Base-by-base conservation (phyloP, 2,113 vertebrate species). In the Dolichallabes microphthalmus region DNA sequence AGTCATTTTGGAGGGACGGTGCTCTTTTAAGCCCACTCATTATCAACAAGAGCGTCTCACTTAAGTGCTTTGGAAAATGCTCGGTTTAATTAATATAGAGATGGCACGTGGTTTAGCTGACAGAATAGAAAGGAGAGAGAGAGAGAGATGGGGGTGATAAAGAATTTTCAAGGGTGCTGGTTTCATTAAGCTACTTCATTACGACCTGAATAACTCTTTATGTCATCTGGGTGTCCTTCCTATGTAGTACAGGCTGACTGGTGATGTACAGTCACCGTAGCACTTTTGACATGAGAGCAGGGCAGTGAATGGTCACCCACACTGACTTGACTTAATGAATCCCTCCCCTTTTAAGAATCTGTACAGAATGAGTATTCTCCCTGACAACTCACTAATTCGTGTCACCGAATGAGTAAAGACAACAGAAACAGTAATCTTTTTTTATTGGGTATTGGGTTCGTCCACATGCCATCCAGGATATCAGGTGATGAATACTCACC, bases 111-210 rank as follows among this genome's bases (percentile, higher is more conserved):
- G 94, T 95, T 93, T 92, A 91, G 93, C 95, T 96, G 96, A 96
- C 95, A 95, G 96, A 91, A 64, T 79, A 91, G 90, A 83, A 87
- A 69, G 25, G 90, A 87, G 73, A 89, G 88, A 87, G 81, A 89
- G 85, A 85, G 91, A 89, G 87, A 77, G 77, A 55, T 89, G 93
- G 89, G 92, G 86, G 93, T 96, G 96, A 94, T 95, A 95, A 95
- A 94, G 95, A 96, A 95, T 95, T 95, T 96, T 96, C 96, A 97
- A 97, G 97, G 97, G 94, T 95, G 95, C 94, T 93, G 94, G 94
- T 95, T 96, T 96, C 96, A 96, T 96, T 96, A 96, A 95, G 94
- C 93, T 83, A 92, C 94, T 95, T 96, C 94, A 94, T 96, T 95
- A 94, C 91, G 77, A 92, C 92, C 93, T 91, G 93, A 95, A 94